Evolutionary conservation across 2,888 invertebrate species (phyloP).

Genomic region (Nematopogon swammerdamellus): DNA sequence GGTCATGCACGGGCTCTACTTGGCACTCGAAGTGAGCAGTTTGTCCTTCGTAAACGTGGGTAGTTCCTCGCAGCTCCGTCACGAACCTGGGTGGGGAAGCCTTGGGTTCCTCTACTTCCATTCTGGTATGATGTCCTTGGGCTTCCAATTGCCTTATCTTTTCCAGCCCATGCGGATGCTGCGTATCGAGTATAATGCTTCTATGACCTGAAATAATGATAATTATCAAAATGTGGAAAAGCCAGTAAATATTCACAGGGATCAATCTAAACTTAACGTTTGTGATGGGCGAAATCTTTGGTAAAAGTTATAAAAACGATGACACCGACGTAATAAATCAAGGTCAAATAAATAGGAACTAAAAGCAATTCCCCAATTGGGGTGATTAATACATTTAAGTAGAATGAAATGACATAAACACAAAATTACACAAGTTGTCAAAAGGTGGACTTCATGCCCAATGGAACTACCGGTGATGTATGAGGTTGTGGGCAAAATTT

Average conservation of each 20-base stretch:
- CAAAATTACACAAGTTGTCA: too few relatives aligned
- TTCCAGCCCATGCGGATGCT: constrained; percentile 89
- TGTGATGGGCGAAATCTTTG: constrained; percentile 1
- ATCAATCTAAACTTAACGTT: not conserved
- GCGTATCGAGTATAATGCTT: constrained; percentile 84
- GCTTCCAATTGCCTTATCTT: constrained; percentile 89
- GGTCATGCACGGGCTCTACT: constrained; percentile 87
- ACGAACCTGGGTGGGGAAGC: constrained; percentile 80
- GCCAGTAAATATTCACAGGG: too few relatives aligned
- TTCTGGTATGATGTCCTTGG: constrained; percentile 74
- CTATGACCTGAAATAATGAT: constrained; percentile 59
- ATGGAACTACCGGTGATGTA: too few relatives aligned
- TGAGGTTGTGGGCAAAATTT: too few relatives aligned
- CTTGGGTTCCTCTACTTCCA: constrained; percentile 80
- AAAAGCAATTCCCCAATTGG: too few relatives aligned
- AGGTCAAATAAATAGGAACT: too few relatives aligned
- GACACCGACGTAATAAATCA: too few relatives aligned
- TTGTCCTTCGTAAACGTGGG: constrained; percentile 87
- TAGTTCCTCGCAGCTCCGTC: constrained; percentile 82
- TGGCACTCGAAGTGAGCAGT: constrained; percentile 95
- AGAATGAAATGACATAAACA: too few relatives aligned
- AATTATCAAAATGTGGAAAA: too few relatives aligned
- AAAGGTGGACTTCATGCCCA: too few relatives aligned
- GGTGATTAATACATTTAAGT: too few relatives aligned
- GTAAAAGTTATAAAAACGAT: too few relatives aligned